Percentiles rank a stretch among this genome's conserved stretches.
These are phyloP conservation scores for Lamprotornis superbus DNA, from an alignment of 2,113 vertebrate species.

Conservation along the genomic window DNA sequence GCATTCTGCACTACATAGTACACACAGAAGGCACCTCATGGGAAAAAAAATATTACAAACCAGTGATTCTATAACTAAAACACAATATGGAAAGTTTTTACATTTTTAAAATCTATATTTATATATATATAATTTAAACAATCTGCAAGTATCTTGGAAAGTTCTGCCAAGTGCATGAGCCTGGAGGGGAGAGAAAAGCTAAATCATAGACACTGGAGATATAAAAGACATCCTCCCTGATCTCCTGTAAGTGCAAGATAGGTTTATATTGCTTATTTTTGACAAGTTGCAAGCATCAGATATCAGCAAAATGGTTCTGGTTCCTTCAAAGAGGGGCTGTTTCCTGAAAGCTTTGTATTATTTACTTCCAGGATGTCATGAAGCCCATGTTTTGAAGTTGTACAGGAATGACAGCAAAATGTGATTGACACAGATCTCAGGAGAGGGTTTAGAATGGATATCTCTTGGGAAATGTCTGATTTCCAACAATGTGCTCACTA, in stretches of 20 bases:
- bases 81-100: background rate
- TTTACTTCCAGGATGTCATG: background rate
- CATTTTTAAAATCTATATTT: background rate
- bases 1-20: background rate
- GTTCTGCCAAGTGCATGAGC: background rate
- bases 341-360: background rate
- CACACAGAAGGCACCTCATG: background rate
- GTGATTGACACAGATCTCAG: background rate
- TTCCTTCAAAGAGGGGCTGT: background rate
- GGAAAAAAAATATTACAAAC: background rate
- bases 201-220: background rate
- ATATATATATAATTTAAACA: background rate
- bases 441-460: background rate
- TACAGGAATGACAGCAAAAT: background rate
- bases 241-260: background rate
- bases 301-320: background rate
- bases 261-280: background rate
- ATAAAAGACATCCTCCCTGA: background rate
- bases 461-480: background rate
- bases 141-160: background rate
- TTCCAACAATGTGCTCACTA: background rate
- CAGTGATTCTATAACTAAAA: background rate
- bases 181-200: background rate
- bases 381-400: background rate
- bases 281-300: background rate